Evolutionary conservation across 2,797 vertebrate genomes (phyloP), one percentile per base, ranked within the genome.

Genomic region (Diplodus puntazzo): DNA sequence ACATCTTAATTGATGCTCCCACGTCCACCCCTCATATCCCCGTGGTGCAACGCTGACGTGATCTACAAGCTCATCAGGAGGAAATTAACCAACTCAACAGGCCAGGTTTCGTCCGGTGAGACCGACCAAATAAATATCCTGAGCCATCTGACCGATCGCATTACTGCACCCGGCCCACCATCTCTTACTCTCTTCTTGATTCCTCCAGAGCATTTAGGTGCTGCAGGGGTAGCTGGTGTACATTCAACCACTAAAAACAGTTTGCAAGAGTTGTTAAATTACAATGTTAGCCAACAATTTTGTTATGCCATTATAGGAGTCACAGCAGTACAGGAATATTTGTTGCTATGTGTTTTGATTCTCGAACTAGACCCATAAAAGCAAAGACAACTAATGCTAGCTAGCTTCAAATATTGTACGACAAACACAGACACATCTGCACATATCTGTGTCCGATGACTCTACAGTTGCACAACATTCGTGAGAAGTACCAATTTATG

Each of bases 1-100:
- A 88, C 80, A 75, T 90, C 87, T 84, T 92, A 92, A 93, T 90
- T 91, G 91, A 90, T 82, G 89, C 84, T 62, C 86, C 80, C 80
- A 82, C 23, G 81, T 74, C 82, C 83, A 81, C 88, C 65, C 80
- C 75, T 79, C 80, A 59, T 83, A 75, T 91, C 88, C 86, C 87
- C 4, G 58, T 16, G 80, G 88, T 63, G 45, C 85, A 52, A 27
- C 20, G 27, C 70, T 85, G 84, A 91, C 68, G 80, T 87, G 86
- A 89, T 89, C 79, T 79, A 89, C 88, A 85, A 89, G 88, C 85
- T 87, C 86, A 86, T 91, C 88, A 76, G 79, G 43, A 83, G 87
- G 87, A 91, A 88, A 92, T 92, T 88, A 94, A 92, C 88, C 84
- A 89, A 83, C 83, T 86, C 80, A 82, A 74, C 61, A 53, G 83